These are phyloP conservation scores for Coreoperca whiteheadi DNA, from an alignment of 2,113 vertebrate genomes.

Conservation along the genomic window DNA sequence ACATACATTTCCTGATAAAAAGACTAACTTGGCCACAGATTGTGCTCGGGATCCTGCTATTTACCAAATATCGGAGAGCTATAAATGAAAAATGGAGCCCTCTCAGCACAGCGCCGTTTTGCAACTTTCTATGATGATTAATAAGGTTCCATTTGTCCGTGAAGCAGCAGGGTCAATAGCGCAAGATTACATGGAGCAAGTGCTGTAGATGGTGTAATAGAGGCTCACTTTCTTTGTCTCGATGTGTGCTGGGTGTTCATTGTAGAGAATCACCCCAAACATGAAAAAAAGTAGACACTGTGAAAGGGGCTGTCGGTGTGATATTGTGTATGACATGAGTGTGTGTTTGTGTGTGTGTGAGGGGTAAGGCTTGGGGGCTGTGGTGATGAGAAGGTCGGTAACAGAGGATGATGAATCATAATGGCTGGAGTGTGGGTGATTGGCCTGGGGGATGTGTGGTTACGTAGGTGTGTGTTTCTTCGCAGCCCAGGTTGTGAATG, in stretches of 20 bases:
- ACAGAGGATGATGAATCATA: slow-evolving; percentile 66
- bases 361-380: slow-evolving; percentile 33
- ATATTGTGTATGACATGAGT: slow-evolving; percentile 38
- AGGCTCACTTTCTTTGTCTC: slow-evolving; percentile 42
- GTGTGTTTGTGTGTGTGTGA: neutral
- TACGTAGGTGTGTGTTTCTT: slow-evolving; percentile 31
- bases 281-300: slow-evolving; percentile 42
- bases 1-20: slow-evolving; percentile 32
- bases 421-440: slow-evolving; percentile 54
- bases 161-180: slow-evolving; percentile 71
- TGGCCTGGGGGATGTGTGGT: slow-evolving; percentile 36
- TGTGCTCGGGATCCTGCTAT: slow-evolving; percentile 36
- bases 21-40: slow-evolving; percentile 37
- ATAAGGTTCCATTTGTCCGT: slow-evolving; percentile 69
- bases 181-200: slow-evolving; percentile 60
- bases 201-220: slow-evolving; percentile 55
- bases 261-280: slow-evolving; percentile 40
- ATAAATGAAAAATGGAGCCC: slow-evolving; percentile 59
- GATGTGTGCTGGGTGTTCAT: slow-evolving; percentile 48
- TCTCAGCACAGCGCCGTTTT: slow-evolving; percentile 37
- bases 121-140: slow-evolving; percentile 73
- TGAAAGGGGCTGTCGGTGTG: slow-evolving; percentile 37
- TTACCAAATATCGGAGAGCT: slow-evolving; percentile 51
- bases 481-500: neutral
- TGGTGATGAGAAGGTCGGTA: slow-evolving; percentile 60